Evolutionary conservation across 2,797 vertebrate species (phyloP).

Genomic region (Cynodonichthys magdalenae): DNA sequence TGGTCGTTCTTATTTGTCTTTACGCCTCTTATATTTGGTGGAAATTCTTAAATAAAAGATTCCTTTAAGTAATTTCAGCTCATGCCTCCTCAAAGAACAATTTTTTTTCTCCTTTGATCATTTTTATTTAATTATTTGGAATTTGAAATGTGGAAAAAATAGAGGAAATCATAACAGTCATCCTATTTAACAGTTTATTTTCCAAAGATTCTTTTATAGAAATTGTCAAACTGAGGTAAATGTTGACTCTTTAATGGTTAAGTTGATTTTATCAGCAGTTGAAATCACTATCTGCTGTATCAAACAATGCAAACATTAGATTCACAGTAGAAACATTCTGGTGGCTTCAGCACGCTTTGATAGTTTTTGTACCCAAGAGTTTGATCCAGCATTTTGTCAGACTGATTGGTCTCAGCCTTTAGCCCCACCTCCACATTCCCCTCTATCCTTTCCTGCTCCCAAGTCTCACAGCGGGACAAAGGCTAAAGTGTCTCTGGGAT

Average conservation of each 20-base stretch:
- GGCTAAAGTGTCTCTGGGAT: conserved; percentile 80
- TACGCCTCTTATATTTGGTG: neutral
- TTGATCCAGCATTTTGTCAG: conserved; percentile 68
- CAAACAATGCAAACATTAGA: neutral
- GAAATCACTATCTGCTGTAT: neutral
- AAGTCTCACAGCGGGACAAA: conserved; percentile 76
- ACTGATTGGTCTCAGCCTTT: conserved; percentile 66
- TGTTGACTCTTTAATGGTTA: neutral
- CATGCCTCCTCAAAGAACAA: neutral
- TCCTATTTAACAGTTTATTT: too few species aligned
- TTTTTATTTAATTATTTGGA: too few species aligned
- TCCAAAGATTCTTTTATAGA: too few species aligned
- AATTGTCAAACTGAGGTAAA: neutral
- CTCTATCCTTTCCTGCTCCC: conserved; percentile 61
- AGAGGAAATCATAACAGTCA: too few species aligned
- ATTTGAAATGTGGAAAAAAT: neutral
- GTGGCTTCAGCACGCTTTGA: conserved; percentile 46
- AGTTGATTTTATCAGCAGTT: too few species aligned
- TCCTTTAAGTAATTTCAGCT: neutral
- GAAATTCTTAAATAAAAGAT: neutral
- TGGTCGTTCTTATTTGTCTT: conserved; percentile 6
- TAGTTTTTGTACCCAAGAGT: conserved; percentile 36
- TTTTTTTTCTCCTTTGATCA: neutral
- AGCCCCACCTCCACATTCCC: conserved; percentile 63
- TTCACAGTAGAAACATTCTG: conserved; percentile 14